phyloP scores from a whole-genome alignment of 2,888 invertebrate genomes.

The Limenitis camilla region DNA sequence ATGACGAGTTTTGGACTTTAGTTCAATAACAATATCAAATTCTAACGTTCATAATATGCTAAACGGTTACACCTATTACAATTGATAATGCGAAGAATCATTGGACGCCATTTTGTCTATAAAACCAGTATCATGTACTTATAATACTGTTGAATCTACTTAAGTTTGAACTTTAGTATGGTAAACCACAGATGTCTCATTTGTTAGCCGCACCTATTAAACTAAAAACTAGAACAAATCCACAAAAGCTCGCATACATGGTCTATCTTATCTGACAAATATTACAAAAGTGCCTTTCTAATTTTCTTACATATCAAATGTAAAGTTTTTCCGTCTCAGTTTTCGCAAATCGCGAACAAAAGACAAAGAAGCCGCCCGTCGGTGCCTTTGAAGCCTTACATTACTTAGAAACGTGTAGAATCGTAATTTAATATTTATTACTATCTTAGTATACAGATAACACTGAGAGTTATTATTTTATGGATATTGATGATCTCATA shows the following conservation, averaged over 20 bases:
- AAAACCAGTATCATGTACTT: background rate
- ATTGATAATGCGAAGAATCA: background rate
- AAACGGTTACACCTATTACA: background rate
- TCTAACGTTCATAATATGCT: background rate
- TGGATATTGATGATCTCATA: slow-evolving; percentile 7
- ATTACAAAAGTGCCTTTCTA: background rate
- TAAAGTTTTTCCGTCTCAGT: slow-evolving; percentile 27
- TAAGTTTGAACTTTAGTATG: background rate
- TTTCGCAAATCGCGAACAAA: slow-evolving; percentile 32
- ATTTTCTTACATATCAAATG: background rate
- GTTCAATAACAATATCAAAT: too few species aligned
- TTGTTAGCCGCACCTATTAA: background rate
- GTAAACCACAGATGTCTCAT: background rate
- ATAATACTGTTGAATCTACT: background rate
- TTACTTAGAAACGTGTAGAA: slow-evolving; percentile 45
- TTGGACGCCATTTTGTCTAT: slow-evolving; percentile 1
- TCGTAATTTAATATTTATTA: slow-evolving; percentile 44
- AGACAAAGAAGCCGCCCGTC: slow-evolving; percentile 32
- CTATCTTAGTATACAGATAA: slow-evolving; percentile 35
- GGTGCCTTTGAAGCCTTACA: slow-evolving; percentile 35
- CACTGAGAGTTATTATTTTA: slow-evolving; percentile 10
- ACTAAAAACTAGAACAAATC: background rate
- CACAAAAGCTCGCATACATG: background rate
- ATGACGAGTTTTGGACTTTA: too few species aligned
- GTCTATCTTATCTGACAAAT: background rate